These are phyloP conservation scores for Pimpla rufipes DNA, from an alignment of 2,888 invertebrate species.

Conservation along the genomic window DNA sequence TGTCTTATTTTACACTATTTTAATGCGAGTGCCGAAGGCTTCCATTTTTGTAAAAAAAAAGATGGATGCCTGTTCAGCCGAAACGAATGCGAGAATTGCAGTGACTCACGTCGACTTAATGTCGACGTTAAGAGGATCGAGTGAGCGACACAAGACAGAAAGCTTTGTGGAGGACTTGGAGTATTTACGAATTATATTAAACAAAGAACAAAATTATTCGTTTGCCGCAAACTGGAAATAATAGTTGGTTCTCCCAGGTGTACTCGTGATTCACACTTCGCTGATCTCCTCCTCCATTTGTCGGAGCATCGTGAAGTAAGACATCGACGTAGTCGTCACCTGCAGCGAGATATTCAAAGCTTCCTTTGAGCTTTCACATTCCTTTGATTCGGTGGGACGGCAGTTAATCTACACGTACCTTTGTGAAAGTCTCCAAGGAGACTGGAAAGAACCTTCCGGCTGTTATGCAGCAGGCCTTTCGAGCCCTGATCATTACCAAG, in stretches of 20 bases:
- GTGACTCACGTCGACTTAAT: neutral
- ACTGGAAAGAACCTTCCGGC: slow-evolving; percentile 67
- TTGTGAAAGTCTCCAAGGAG: neutral
- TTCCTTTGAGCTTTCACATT: too few relatives aligned
- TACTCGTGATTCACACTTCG: neutral
- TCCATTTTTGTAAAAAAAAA: too few relatives aligned
- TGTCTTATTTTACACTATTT: slow-evolving; percentile 16
- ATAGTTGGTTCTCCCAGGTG: neutral
- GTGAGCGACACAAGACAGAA: neutral
- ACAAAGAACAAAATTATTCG: slow-evolving; percentile 21
- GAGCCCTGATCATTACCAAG: slow-evolving; percentile 58
- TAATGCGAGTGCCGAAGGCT: neutral
- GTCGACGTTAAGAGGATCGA: neutral
- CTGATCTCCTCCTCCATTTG: slow-evolving; percentile 55
- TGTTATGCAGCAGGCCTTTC: slow-evolving; percentile 65
- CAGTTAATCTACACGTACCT: neutral
- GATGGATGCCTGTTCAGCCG: slow-evolving; percentile 16
- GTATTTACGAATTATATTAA: slow-evolving; percentile 1
- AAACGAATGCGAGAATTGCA: slow-evolving; percentile 1
- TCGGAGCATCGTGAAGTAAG: slow-evolving; percentile 71
- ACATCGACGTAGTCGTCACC: slow-evolving; percentile 68
- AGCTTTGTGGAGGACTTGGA: neutral
- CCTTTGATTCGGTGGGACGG: neutral
- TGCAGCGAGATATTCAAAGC: slow-evolving; percentile 9
- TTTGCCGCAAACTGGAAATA: neutral